Base-by-base conservation (phyloP, 2,888 invertebrate species). In the Colletes collaris region DNA sequence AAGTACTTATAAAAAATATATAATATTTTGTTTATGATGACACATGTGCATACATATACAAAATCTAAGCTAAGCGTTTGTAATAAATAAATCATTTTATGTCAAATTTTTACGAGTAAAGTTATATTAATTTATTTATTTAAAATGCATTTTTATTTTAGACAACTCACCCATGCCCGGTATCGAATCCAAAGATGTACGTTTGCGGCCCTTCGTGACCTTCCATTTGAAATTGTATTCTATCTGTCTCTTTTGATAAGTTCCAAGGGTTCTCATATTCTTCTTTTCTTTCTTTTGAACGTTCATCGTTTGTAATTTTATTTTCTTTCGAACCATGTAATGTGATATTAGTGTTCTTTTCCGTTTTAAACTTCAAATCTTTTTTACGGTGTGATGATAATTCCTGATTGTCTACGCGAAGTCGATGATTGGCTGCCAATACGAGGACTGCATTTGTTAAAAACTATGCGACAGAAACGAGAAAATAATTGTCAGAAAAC, bases 101-200 rank as follows among this genome's bases (percentile, higher is more conserved):
- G n/a, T 50, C 8, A 50, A n/a, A 50, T 50, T 6, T n/a, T 4
- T 13, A 50, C 8, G 4, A 46, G 44, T 46, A 46, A 10, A 46
- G 10, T 46, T 55, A 11, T 4, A 55, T 8, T 55, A 55, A 10
- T 55, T 11, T 55, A 52, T 50, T 56, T 19, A 59, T 40, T 50
- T 59, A 40, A 74, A 70, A 72, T 60, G 52, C 35, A 62, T 56
- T 60, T 35, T 55, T 7, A 11, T 52, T 13, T 35, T 6, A 50
- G 2, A 46, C 13, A 27, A 49, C 11, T 75, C 94, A 97, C 97
- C 97, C 97, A 93, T 96, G 95, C 88, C 97, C 97, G 65, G 97
- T 97, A 91, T 97, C 97, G 92, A 95, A 97, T 89, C 97, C 97
- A 93, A 97, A 97, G 92, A 97, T 96, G 92, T 97, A 97, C 85